phyloP scores from a whole-genome alignment of 37 sponge, comb jelly and placozoan species.

The Ephydatia muelleri region DNA sequence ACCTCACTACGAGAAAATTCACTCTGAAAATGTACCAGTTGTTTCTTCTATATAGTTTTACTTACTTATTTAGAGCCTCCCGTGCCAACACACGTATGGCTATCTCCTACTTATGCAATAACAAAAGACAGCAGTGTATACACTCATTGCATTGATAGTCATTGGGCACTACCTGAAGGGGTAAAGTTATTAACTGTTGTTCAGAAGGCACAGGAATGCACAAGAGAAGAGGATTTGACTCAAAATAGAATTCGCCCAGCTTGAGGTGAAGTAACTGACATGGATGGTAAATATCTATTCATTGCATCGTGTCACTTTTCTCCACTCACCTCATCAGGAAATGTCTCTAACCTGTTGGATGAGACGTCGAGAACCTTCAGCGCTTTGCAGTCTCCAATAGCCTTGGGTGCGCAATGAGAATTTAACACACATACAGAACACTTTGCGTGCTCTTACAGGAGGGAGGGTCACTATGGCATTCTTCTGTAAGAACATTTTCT shows the following conservation, averaged over 20 bases:
- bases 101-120: slow-evolving; percentile 40
- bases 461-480: slow-evolving; percentile 35
- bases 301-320: neutral
- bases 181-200: slow-evolving; percentile 37
- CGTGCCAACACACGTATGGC: slow-evolving; percentile 16
- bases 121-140: no score
- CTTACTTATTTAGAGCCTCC: slow-evolving; percentile 29
- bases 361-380: slow-evolving; percentile 60
- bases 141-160: neutral
- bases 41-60: neutral
- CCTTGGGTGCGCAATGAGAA: neutral
- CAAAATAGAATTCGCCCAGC: slow-evolving; percentile 58
- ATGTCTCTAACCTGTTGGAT: slow-evolving; percentile 51
- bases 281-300: neutral
- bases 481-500: slow-evolving; percentile 59
- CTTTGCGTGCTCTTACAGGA: slow-evolving; percentile 36
- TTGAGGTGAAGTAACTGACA: slow-evolving; percentile 16
- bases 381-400: slow-evolving; percentile 35
- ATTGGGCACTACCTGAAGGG: neutral
- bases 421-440: no score
- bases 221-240: slow-evolving; percentile 61
- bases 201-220: slow-evolving; percentile 69
- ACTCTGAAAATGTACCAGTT: neutral
- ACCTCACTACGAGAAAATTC: slow-evolving; percentile 9
- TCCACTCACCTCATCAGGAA: slow-evolving; percentile 48